phyloP scores from a whole-genome alignment of 2,113 vertebrate species.

The Tragelaphus strepsiceros region DNA sequence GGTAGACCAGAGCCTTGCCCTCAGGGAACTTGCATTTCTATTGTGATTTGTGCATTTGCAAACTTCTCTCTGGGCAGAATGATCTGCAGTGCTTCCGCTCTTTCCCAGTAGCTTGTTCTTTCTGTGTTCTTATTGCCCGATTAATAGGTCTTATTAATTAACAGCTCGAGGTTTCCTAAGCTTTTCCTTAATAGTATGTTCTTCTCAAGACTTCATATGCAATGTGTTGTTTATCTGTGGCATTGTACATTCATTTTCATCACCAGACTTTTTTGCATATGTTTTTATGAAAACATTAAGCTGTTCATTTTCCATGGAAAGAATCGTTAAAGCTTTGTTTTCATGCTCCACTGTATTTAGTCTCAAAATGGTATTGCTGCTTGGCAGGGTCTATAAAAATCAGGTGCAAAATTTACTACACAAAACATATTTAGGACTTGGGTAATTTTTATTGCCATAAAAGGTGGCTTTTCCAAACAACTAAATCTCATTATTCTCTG shows the following conservation, averaged over 20 bases:
- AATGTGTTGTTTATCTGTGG: neutral
- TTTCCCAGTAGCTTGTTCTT: neutral
- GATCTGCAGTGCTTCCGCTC: neutral
- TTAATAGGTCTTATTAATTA: neutral
- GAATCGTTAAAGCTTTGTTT: neutral
- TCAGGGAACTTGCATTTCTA: neutral
- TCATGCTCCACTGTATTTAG: neutral
- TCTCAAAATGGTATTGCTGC: neutral
- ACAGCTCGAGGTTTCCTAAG: neutral
- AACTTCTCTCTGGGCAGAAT: neutral
- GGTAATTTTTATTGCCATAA: slow-evolving; percentile 3
- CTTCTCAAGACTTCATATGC: neutral
- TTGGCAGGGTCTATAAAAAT: neutral
- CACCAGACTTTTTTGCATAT: slow-evolving; percentile 18
- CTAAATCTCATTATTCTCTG: neutral
- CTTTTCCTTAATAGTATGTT: neutral
- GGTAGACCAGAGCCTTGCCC: neutral
- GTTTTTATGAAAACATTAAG: neutral
- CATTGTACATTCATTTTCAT: neutral
- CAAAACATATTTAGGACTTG: slow-evolving; percentile 6
- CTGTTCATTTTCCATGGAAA: neutral
- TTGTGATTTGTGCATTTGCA: neutral
- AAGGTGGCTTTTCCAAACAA: neutral
- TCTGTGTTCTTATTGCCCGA: neutral
- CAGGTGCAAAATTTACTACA: neutral